phyloP scores from a whole-genome alignment of 2,113 vertebrate genomes.

The Scopus umbretta region DNA sequence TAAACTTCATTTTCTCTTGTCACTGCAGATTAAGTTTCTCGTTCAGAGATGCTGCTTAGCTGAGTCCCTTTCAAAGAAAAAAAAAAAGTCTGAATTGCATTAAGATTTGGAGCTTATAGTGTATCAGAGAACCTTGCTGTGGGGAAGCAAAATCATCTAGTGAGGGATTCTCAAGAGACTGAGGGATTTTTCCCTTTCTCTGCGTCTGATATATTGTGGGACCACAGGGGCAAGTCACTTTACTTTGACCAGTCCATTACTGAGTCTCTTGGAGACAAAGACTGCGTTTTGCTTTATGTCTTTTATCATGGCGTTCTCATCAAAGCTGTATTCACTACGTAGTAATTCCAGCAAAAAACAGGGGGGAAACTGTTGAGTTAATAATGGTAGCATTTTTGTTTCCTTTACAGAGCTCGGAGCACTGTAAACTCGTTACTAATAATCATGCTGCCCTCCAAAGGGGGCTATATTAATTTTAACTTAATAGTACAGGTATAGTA shows the following conservation, averaged over 20 bases:
- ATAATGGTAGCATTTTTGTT: neutral
- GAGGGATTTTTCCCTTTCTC: neutral
- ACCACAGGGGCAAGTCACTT: neutral
- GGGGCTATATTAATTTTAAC: neutral
- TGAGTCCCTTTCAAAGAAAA: neutral
- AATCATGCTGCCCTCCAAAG: neutral
- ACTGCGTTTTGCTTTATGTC: neutral
- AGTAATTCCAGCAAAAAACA: neutral
- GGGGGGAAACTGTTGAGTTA: neutral
- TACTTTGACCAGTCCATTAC: neutral
- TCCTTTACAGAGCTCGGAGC: neutral
- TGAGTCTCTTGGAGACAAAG: neutral
- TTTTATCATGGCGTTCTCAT: neutral
- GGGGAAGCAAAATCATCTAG: neutral
- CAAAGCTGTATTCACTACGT: neutral
- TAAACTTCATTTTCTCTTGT: conserved; percentile 31
- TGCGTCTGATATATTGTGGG: neutral
- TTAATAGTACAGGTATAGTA: neutral
- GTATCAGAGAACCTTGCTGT: neutral
- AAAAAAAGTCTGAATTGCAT: neutral
- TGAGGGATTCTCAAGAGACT: neutral
- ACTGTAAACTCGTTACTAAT: neutral
- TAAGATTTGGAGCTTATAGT: neutral
- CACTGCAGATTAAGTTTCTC: conserved; percentile 1
- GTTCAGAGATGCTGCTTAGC: neutral